Base-by-base conservation (phyloP, 1,140 invertebrate genomes). In the Teleopsis dalmanni region DNA sequence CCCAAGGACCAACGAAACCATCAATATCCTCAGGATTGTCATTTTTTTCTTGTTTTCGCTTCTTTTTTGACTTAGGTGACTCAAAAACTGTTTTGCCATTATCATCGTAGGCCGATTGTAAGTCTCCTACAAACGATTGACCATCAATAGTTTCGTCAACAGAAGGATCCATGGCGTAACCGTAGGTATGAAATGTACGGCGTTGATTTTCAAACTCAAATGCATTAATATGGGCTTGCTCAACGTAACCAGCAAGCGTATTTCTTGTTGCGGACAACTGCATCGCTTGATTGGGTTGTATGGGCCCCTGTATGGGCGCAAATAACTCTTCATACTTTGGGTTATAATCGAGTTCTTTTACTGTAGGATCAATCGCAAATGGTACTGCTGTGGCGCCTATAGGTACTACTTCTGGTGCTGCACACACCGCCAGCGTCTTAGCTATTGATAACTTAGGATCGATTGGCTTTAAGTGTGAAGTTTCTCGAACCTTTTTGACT, bases 191-290 rank as follows among this genome's bases (percentile, higher is more conserved):
- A 72, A 99, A 99, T 10, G 94, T 98, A 65, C 93, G 77, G 53
- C 96, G 78, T 65, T 99, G 95, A 70, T 91, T 95, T 74, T 99
- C 96, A 81, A 99, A 99, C 58, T 98, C 89, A 73, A 98, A 99
- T 59, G 92, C 88, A 74, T 85, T 97, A 23, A 99, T 83, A 72
- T 97, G 90, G 4, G 95, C 91, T 57, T 86, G 81, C 70, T 99
- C 97, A 4, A 97, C 87, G 78, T 84, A 96, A 11, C 96, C 97
- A 21, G 95, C 85, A 1, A 99, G 72, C 50, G 88, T 95, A 70
- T 99, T 99, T 66, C 91, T 90, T 2, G 76, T 64, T 2, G 91
- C 87, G 55, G 79, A 82, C 70, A 92, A 84, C 63, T 96, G 92
- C 60, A 90, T 79, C 1, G 91, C 93, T 72, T 88, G 82, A 65